phyloP scores from a whole-genome alignment of 2,888 invertebrate genomes.

The Ganaspis brasiliensis region DNA sequence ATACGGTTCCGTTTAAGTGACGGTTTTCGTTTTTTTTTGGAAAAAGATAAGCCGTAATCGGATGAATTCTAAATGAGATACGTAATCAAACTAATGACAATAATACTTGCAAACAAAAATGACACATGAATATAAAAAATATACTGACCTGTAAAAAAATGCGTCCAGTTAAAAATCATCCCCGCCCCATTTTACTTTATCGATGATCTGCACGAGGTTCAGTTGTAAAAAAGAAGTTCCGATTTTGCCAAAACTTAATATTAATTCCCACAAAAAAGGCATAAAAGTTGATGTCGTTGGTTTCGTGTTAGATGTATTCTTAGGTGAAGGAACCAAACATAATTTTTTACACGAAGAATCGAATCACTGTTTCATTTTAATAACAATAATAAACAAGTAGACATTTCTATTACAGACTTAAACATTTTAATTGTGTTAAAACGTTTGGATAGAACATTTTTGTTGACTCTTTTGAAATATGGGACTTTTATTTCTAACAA shows the following conservation, averaged over 20 bases:
- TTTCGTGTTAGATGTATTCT: conserved; percentile 26
- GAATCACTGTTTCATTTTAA: background rate
- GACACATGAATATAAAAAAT: conserved; percentile 64
- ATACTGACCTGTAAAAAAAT: conserved; percentile 74
- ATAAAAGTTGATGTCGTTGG: conserved; percentile 9
- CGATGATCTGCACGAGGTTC: conserved; percentile 29
- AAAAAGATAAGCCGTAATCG: conserved; percentile 13
- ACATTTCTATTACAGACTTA: too few species aligned
- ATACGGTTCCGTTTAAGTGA: conserved; percentile 28
- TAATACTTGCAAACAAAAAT: conserved; percentile 58
- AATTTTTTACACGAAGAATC: conserved; percentile 10
- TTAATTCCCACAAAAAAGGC: conserved; percentile 27
- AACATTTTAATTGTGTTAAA: background rate
- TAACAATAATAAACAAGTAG: background rate
- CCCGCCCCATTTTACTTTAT: conserved; percentile 51
- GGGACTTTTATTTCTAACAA: background rate
- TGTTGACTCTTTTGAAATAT: background rate
- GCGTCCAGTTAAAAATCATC: conserved; percentile 69
- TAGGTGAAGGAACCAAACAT: background rate
- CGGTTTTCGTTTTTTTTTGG: conserved; percentile 25
- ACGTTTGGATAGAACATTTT: background rate
- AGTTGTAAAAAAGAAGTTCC: conserved; percentile 31
- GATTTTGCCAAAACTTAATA: conserved; percentile 26
- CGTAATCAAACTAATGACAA: conserved; percentile 4
- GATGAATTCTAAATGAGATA: background rate